Base-by-base conservation (phyloP, 2,113 vertebrate genomes). In the Tragelaphus buxtoni region DNA sequence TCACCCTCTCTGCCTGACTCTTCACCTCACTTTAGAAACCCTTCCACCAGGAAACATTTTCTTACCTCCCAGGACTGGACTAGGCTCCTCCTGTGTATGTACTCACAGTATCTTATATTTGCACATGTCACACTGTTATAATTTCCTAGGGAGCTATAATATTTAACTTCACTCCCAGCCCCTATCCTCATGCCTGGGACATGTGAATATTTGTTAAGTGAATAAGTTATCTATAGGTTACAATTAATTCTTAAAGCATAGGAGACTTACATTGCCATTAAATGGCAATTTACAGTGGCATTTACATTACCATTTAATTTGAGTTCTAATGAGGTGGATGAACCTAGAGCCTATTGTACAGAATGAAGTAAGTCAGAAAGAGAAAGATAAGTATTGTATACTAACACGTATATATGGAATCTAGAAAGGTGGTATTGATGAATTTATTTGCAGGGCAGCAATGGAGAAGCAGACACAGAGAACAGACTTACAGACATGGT, bases 301-400 rank as follows among this genome's bases (percentile, higher is more conserved):
- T 95, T 93, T 91, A 32, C 83, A 77, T 81, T 45, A 58, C 22
- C 45, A 81, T 87, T 94, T 87, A 81, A 97, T 69, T 39, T 39
- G 65, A 72, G 65, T 72, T 72, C 65, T 39, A 39, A 72, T 72
- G 65, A 72, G 20, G 65, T 72, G n/a, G 35, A 35, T 72, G 65
- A 72, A 72, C 65, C n/a, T 39, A 72, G n/a, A 72, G 35, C 65
- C 65, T 72, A 24, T 24, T 72, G 18, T 72, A 72, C 18, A 39
- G 65, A 39, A n/a, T 39, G 65, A 72, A 39, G 65, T 72, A 22
- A 72, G 65, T 72, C 65, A 39, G 65, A 69, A 69, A 69, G 65
- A 69, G n/a, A 35, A 69, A 69, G 65, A 12, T 39, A 69, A 72
- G 65, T 72, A 6, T 39, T 72, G 9, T 72, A 72, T 39, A 24